Conservation (phyloP, 2,797 vertebrate genomes). For the Cynopterus sphinx region DNA sequence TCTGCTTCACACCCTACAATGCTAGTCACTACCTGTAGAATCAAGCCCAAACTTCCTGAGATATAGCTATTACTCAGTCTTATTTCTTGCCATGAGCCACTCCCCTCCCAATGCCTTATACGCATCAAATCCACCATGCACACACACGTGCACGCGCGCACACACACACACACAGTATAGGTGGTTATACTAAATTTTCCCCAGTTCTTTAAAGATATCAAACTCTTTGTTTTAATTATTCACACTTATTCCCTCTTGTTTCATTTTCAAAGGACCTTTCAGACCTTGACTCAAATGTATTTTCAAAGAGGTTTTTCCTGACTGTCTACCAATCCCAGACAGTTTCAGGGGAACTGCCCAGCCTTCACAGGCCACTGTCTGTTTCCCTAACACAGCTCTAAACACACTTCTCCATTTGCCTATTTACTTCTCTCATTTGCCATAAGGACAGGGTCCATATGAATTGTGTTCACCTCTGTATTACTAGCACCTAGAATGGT, state of each 20-base stretch:
- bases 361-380: neutral
- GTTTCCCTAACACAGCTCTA: neutral
- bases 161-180: neutral
- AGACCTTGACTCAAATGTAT: neutral
- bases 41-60: neutral
- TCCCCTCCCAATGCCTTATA: neutral
- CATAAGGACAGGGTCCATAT: neutral
- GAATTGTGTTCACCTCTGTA: neutral
- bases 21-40: neutral
- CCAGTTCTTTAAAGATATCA: neutral
- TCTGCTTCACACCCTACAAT: neutral
- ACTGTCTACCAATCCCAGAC: neutral
- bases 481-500: neutral
- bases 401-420: neutral
- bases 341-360: too few species aligned
- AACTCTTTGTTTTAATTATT: neutral
- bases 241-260: neutral
- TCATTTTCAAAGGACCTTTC: neutral
- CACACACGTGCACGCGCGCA: too few species aligned
- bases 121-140: neutral
- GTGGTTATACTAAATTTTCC: neutral
- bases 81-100: neutral
- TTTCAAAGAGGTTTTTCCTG: neutral
- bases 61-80: neutral
- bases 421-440: neutral